Evolutionary conservation across 2,888 invertebrate species (phyloP), one percentile per base, ranked within the genome.

Genomic region (Ephialtes manifestator): DNA sequence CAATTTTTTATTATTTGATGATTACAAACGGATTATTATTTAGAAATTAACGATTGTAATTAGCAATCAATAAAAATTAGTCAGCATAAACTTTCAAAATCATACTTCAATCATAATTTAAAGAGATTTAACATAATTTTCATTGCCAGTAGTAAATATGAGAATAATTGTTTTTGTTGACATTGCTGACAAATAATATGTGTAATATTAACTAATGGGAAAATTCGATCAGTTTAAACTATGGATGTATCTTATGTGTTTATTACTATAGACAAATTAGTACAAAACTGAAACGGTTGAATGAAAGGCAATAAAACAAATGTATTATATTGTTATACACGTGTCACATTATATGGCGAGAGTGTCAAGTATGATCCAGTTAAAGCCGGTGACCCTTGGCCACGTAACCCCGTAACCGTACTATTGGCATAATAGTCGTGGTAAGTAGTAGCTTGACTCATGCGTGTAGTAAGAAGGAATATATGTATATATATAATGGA

Each of bases 321-420:
- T 46, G 71, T 60, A 18, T 67, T 55, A 71, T 46, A 11, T 43
- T 31, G 48, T 67, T 53, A 46, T 24, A 51, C 53, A 58, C 28
- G 24, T 43, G 51, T 55, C 78, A 51, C 35, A 83, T 83, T 72
- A 81, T 76, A 87, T 84, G 74, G 60, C 46, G 53, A 78, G 71
- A 80, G 90, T 89, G 90, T 90, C 90, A 90, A 89, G 90, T 90
- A 91, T 90, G 89, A 91, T 91, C 90, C 90, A 88, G 82, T 91
- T 91, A 89, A 76, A 72, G 75, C 39, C 68, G 79, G 81, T 88
- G 89, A 90, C 89, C 89, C 89, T 89, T 82, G 87, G 85, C 86
- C 86, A 89, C 67, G 85, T 88, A 82, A 84, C 82, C 82, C 81
- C 84, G 76, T 83, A 46, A 72, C 76, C 72, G 20, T 46, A 68